Evolutionary conservation across 2,113 vertebrate species (phyloP), one percentile per base, ranked within the genome.

Genomic region (Marmota flaviventris): DNA sequence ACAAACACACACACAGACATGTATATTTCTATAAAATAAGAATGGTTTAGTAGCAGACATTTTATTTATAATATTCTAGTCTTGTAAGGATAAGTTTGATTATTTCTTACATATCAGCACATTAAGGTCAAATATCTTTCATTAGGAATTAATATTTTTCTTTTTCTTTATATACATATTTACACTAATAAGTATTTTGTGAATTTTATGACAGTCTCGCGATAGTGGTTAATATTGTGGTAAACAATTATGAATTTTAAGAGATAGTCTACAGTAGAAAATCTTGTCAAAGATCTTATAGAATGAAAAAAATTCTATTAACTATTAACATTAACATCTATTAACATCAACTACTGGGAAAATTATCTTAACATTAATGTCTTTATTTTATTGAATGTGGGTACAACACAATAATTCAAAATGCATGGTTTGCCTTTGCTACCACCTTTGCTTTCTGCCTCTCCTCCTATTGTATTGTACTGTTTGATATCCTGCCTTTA

Each of bases 191-290:
- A 84, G 45, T 85, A 81, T 85, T 96, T 94, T 91, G 73, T 94
- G 58, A 91, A 83, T 93, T 91, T 85, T 72, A 70, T 97, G 39
- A 85, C 79, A 75, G 78, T 87, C 18, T 86, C 32, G 72, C 25
- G 72, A 69, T 9, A 75, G 39, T 51, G 9, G n/a, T 73, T 76
- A 72, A 81, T 58, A 29, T 18, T 93, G 13, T 37, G 18, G 48
- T 56, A 91, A 72, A 48, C 24, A 58, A 53, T 78, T 63, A 72
- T 86, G 37, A 67, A 45, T 79, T 91, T 97, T 92, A 93, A 86
- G 45, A 87, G 5, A 14, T 70, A 13, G 18, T 37, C 10, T 90
- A 58, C 91, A 48, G 6, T 89, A 84, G 67, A 39, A 69, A 48
- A 94, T 72, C 76, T 63, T 85, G 45, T 86, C 22, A 63, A 93